A percentile compares a stretch with the other conserved stretches of the same genome.
phyloP scores from a whole-genome alignment of 2,888 invertebrate genomes.

The Apamea epomidion region DNA sequence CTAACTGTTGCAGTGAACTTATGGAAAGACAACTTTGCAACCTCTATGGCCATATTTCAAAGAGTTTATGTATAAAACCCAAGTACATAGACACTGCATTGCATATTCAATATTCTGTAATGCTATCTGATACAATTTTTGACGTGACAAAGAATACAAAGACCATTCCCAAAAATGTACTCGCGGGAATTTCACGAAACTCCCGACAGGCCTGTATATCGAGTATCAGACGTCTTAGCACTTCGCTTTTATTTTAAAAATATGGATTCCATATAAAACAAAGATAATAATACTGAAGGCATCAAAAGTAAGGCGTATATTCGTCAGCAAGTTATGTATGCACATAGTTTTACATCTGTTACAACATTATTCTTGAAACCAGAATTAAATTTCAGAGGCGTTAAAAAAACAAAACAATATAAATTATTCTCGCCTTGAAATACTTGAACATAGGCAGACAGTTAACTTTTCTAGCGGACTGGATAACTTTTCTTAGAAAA shows the following conservation, averaged over 20 bases:
- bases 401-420: conserved; percentile 61
- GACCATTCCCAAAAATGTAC: conserved; percentile 76
- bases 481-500: conserved; percentile 77
- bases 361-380: conserved; percentile 33
- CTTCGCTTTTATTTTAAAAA: conserved; percentile 74
- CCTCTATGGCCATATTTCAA: conserved; percentile 24
- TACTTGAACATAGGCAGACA: conserved; percentile 54
- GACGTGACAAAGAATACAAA: conserved; percentile 77
- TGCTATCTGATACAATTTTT: conserved; percentile 77
- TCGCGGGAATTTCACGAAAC: conserved; percentile 73
- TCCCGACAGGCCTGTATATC: conserved; percentile 77
- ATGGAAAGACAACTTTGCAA: conserved; percentile 30
- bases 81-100: conserved; percentile 30
- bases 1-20: conserved; percentile 40
- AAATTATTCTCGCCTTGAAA: conserved; percentile 61
- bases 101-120: conserved; percentile 72
- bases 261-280: conserved; percentile 70
- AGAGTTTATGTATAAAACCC: conserved; percentile 12
- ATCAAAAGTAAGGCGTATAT: conserved; percentile 36
- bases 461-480: conserved; percentile 68
- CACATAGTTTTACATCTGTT: conserved; percentile 56
- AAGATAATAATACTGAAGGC: conserved; percentile 55
- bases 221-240: conserved; percentile 78
- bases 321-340: conserved; percentile 50
- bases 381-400: conserved; percentile 37